These are phyloP conservation scores for Condylura cristata DNA, from an alignment of 2,113 vertebrate species.

Conservation along the genomic window DNA sequence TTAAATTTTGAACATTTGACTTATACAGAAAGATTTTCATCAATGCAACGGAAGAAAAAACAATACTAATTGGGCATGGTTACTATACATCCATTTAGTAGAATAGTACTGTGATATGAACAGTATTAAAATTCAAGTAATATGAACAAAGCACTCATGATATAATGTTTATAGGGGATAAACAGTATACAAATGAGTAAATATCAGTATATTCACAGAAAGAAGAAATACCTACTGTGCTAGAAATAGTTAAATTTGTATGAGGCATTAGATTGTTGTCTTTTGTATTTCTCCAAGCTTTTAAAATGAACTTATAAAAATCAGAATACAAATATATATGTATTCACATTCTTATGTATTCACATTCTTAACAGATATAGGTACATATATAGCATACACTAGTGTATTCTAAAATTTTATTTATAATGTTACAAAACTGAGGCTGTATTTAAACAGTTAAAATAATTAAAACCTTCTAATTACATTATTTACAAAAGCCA, in stretches of 20 bases:
- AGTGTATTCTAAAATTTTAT: neutral
- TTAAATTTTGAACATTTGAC: conserved; percentile 34
- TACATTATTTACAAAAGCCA: conserved; percentile 12
- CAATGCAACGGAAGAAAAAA: neutral
- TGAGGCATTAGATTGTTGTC: neutral
- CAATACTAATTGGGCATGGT: neutral
- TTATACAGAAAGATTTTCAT: neutral
- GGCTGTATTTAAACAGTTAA: neutral
- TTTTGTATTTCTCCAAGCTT: conserved; percentile 16
- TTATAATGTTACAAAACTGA: neutral
- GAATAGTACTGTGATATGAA: neutral
- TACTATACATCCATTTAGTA: neutral
- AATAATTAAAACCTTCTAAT: conserved; percentile 31
- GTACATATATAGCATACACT: neutral
- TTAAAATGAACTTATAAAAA: conserved; percentile 37
- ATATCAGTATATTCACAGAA: neutral
- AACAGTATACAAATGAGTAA: neutral
- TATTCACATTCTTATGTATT: no score
- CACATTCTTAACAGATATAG: no score
- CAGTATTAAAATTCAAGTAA: conserved; percentile 9
- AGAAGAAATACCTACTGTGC: neutral
- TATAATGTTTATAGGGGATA: neutral
- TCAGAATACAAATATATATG: neutral
- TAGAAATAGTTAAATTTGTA: neutral
- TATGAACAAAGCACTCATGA: conserved; percentile 19